These are phyloP conservation scores for Dichetophora obliterata DNA, from an alignment of 2,888 invertebrate genomes.

Conservation along the genomic window DNA sequence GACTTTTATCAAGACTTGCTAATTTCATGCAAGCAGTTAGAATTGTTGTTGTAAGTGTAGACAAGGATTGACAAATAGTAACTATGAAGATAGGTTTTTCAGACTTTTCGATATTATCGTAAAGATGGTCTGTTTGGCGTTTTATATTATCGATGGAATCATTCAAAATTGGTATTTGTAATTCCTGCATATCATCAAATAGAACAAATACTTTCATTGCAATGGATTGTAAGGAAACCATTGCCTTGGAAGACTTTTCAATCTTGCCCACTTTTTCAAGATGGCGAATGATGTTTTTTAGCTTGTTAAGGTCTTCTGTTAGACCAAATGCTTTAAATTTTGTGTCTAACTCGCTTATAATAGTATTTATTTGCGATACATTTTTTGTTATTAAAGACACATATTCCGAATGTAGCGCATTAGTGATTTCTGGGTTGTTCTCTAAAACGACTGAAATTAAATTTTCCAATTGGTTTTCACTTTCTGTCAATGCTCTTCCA, in stretches of 20 bases:
- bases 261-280: constrained; percentile 43
- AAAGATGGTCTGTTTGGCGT: constrained; percentile 44
- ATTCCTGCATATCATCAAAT: constrained; percentile 57
- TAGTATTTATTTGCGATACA: constrained; percentile 8
- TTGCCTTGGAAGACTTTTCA: constrained; percentile 58
- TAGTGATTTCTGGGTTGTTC: constrained; percentile 46
- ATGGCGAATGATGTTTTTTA: constrained; percentile 50
- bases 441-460: constrained; percentile 47
- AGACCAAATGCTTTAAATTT: constrained; percentile 47
- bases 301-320: constrained; percentile 47
- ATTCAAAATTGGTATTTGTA: constrained; percentile 46
- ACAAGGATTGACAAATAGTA: constrained; percentile 46
- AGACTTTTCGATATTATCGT: constrained; percentile 55
- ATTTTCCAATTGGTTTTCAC: constrained; percentile 46
- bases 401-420: constrained; percentile 17
- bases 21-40: not conserved
- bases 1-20: constrained; percentile 15
- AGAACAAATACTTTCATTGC: constrained; percentile 63
- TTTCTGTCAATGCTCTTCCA: constrained; percentile 43
- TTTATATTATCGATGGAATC: constrained; percentile 52
- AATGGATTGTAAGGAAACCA: constrained; percentile 59
- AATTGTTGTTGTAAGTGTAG: constrained; percentile 26
- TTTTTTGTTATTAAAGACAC: not conserved
- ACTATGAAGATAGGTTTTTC: constrained; percentile 44
- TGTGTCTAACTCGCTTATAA: constrained; percentile 41